Percentiles rank a stretch among this genome's conserved stretches.
These are phyloP conservation scores for Macrotrachela quadricornifera DNA, from an alignment of 1,140 invertebrate genomes.

Conservation along the genomic window DNA sequence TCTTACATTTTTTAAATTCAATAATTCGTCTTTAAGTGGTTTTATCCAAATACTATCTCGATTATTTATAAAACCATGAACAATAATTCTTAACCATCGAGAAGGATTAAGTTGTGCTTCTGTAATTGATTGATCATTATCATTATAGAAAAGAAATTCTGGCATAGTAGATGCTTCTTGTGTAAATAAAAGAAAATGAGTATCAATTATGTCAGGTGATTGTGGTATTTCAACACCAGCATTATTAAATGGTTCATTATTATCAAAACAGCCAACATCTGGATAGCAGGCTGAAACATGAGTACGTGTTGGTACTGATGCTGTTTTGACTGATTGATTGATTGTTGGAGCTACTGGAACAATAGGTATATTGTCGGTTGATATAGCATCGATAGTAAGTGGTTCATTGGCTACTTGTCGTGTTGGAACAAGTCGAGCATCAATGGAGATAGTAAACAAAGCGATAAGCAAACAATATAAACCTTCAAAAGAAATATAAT, in stretches of 20 bases:
- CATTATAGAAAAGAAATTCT: background rate
- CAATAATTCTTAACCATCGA: slow-evolving; percentile 31
- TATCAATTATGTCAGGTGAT: slow-evolving; percentile 6
- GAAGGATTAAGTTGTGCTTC: background rate
- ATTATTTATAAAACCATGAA: slow-evolving; percentile 74
- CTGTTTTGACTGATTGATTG: too few relatives aligned
- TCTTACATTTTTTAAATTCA: background rate
- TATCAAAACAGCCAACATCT: slow-evolving; percentile 15
- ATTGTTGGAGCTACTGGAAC: too few relatives aligned
- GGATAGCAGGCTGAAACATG: too few relatives aligned
- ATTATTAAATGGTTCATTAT: slow-evolving; percentile 14
- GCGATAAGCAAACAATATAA: too few relatives aligned
- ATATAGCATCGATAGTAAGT: too few relatives aligned
- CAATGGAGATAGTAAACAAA: too few relatives aligned
- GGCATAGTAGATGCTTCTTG: background rate
- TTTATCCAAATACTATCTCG: slow-evolving; percentile 62
- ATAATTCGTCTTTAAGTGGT: slow-evolving; percentile 10
- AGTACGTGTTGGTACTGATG: too few relatives aligned
- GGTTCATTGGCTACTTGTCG: too few relatives aligned
- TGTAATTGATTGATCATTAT: background rate
- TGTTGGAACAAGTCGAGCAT: too few relatives aligned
- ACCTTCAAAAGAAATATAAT: too few relatives aligned
- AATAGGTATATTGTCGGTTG: too few relatives aligned
- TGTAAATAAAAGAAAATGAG: slow-evolving; percentile 4
- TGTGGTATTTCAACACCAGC: slow-evolving; percentile 12